Base-by-base conservation (phyloP, 2,113 vertebrate genomes). In the Rhinoptilus africanus region DNA sequence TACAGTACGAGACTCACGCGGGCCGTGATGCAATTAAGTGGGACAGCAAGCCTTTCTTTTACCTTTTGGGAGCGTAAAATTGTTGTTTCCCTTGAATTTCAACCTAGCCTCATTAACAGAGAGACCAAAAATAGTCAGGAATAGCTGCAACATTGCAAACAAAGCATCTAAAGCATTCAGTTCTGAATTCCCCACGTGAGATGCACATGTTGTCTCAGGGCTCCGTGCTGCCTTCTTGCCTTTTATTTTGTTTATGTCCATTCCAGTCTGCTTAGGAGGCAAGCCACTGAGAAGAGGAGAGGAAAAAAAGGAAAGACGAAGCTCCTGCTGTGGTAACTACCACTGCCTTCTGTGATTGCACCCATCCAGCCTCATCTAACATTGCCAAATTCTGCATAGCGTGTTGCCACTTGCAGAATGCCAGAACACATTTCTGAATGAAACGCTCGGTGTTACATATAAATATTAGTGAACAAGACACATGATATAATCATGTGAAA, bases 381-480 rank as follows among this genome's bases (percentile, higher is more conserved):
- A 18, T 5, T 72, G 57, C 74, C 45, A 4, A 47, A 63, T 26
- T 32, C 72, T 56, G 16, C 14, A 3, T 1, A 86, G 89, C 77
- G 1, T 85, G 81, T 86, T 89, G 20, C 59, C 22, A 57, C 6
- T 12, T 0, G 16, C 86, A 39, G 43, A 71, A 15, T 15, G 24
- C 59, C 74, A 96, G 43, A 92, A 82, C 53, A 9, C 47, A 37
- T 93, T 95, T 92, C 94, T 92, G 86, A 87, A 91, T 48, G 66
- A 92, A 85, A 84, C 80, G 34, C 63, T 86, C 14, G 53, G 28
- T 41, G 37, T 67, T 96, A 67, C 22, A 16, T 75, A 56, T 87
- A 92, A 98, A 89, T 75, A 16, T 41, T 17, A 82, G 80, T 19
- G 16, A 71, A 90, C 10, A 51, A 95, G 96, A 94, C 71, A 78